Evolutionary conservation across 2,797 vertebrate species (phyloP).

Genomic region (Alectoris magna): DNA sequence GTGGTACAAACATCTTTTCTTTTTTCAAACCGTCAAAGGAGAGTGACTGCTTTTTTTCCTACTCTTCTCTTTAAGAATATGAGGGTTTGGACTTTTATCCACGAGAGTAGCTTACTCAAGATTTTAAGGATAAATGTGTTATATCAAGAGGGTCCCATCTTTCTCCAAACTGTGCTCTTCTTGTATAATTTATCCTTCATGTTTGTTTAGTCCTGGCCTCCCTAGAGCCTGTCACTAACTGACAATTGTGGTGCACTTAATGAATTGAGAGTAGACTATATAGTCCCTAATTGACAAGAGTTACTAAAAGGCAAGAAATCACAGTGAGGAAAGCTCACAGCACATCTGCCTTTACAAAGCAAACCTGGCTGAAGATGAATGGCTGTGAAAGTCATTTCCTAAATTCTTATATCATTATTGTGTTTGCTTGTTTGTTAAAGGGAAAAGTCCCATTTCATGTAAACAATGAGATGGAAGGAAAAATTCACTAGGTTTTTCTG

Average conservation of each 20-base stretch:
- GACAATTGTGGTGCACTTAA: constrained; percentile 57
- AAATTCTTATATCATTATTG: background rate
- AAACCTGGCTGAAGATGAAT: constrained; percentile 36
- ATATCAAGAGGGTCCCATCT: background rate
- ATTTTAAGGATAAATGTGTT: constrained; percentile 4
- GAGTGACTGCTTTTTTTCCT: constrained; percentile 70
- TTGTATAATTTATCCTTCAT: constrained; percentile 9
- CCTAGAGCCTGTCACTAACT: constrained; percentile 46
- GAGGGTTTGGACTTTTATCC: constrained; percentile 63
- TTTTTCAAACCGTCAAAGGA: constrained; percentile 82
- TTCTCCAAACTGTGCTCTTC: constrained; percentile 10
- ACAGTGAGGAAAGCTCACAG: constrained; percentile 46
- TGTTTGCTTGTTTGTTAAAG: background rate
- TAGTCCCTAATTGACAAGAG: constrained; percentile 60
- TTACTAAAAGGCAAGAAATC: constrained; percentile 56
- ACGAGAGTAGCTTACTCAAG: constrained; percentile 1
- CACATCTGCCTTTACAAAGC: constrained; percentile 22
- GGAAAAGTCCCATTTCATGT: background rate
- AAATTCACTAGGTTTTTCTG: background rate
- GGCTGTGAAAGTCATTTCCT: constrained; percentile 21
- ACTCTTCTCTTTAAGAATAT: constrained; percentile 55
- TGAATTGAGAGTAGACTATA: constrained; percentile 58
- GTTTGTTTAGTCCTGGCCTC: constrained; percentile 42
- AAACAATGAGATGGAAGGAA: background rate
- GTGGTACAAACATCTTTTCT: constrained; percentile 93